A percentile compares a stretch with the other conserved stretches of the same genome.
phyloP scores from a whole-genome alignment of 37 sponge, comb jelly and placozoan species.

The Tethya wilhelma region DNA sequence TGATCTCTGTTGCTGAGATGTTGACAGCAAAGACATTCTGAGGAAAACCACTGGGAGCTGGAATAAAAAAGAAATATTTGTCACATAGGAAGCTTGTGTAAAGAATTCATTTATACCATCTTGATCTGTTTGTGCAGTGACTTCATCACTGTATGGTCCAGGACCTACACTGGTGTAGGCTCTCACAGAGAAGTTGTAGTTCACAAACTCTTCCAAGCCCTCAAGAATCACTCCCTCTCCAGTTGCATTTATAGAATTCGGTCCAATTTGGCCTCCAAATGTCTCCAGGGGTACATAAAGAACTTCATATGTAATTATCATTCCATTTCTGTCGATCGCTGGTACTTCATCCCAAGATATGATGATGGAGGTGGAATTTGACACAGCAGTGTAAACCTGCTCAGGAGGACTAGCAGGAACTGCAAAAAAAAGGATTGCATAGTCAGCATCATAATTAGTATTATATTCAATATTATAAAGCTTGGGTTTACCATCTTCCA shows the following conservation, averaged over 20 bases:
- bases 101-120: conserved; percentile 19
- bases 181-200: conserved; percentile 22
- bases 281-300: conserved; percentile 12
- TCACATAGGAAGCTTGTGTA: background rate
- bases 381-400: background rate
- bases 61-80: background rate
- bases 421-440: background rate
- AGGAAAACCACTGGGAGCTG: background rate
- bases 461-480: background rate
- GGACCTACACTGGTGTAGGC: conserved; percentile 34
- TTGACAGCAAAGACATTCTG: conserved; percentile 5
- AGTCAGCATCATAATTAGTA: background rate
- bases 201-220: conserved; percentile 16
- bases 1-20: conserved; percentile 5
- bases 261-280: background rate
- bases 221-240: background rate
- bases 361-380: conserved; percentile 24
- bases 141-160: conserved; percentile 22
- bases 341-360: conserved; percentile 16
- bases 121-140: conserved; percentile 3
- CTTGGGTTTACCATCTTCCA: conserved; percentile 16
- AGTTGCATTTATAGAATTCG: background rate
- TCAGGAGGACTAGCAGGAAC: conserved; percentile 31
- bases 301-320: conserved; percentile 38
- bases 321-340: conserved; percentile 24